phyloP scores from a whole-genome alignment of 2,797 vertebrate genomes.

The Urocyon cinereoargenteus region DNA sequence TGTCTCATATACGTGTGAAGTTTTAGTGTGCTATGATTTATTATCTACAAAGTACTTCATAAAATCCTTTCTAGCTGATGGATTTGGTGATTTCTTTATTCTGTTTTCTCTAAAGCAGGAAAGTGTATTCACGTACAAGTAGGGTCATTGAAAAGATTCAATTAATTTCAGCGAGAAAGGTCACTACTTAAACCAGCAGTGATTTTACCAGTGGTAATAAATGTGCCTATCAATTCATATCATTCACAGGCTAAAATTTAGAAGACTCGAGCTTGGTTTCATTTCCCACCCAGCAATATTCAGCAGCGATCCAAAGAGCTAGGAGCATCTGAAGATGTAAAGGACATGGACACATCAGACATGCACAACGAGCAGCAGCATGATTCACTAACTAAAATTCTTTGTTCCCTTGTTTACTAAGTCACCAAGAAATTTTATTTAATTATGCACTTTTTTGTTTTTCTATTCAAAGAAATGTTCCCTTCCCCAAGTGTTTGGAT shows the following conservation, averaged over 20 bases:
- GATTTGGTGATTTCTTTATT: constrained; percentile 1
- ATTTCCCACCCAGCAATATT: constrained; percentile 4
- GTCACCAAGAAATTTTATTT: constrained; percentile 25
- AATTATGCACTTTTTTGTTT: constrained; percentile 7
- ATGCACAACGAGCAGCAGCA: neutral
- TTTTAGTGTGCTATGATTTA: neutral
- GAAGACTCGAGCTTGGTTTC: constrained; percentile 59
- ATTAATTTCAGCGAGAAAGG: constrained; percentile 64
- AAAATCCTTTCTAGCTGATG: neutral
- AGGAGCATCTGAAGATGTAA: neutral
- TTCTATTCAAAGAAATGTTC: neutral
- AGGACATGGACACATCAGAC: neutral
- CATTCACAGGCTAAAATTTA: constrained; percentile 5
- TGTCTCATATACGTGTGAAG: neutral
- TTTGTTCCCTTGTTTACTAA: neutral
- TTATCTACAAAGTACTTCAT: constrained; percentile 9
- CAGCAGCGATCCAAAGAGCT: constrained; percentile 50
- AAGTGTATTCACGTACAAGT: neutral
- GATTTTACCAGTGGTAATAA: constrained; percentile 29
- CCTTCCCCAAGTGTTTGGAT: neutral
- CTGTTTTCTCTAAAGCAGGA: constrained; percentile 47
- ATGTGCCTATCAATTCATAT: neutral
- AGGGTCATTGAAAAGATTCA: neutral
- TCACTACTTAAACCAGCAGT: constrained; percentile 36
- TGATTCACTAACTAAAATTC: neutral